These are phyloP conservation scores for Atopsyche davidsoni DNA, from an alignment of 1,140 invertebrate species.

Conservation along the genomic window DNA sequence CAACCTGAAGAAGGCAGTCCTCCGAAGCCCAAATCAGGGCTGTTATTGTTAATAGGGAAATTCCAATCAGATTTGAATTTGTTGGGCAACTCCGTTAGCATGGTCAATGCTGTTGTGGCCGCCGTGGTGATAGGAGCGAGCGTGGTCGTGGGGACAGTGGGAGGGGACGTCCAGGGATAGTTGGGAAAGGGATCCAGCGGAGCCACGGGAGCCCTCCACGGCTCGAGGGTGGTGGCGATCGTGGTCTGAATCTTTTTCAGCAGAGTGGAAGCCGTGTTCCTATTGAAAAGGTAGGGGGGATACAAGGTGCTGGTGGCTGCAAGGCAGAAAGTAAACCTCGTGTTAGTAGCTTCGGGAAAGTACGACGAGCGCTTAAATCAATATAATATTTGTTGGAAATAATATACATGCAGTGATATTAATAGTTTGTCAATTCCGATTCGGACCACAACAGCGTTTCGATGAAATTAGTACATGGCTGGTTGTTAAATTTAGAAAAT, in stretches of 20 bases:
- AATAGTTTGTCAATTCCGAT: too few relatives aligned
- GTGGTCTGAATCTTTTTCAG: conserved; percentile 26
- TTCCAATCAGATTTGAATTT: conserved; percentile 25
- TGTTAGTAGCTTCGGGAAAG: neutral
- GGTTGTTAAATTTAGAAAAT: too few relatives aligned
- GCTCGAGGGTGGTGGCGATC: conserved; percentile 20
- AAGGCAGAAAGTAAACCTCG: conserved; percentile 17
- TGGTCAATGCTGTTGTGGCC: conserved; percentile 43
- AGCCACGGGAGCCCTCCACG: conserved; percentile 30
- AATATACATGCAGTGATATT: too few relatives aligned
- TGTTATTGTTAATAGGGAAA: conserved; percentile 25
- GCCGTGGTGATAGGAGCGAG: conserved; percentile 42
- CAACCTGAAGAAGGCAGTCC: conserved; percentile 21
- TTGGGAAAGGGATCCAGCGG: conserved; percentile 44
- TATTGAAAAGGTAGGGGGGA: conserved; percentile 21
- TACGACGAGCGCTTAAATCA: neutral
- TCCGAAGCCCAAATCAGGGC: conserved; percentile 16
- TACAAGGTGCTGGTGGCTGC: conserved; percentile 27
- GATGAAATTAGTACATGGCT: too few relatives aligned
- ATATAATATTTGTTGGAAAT: neutral
- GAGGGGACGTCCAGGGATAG: conserved; percentile 44
- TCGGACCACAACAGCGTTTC: too few relatives aligned
- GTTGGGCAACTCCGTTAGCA: conserved; percentile 45
- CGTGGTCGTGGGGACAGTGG: conserved; percentile 27
- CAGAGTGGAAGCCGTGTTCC: conserved; percentile 22